A percentile compares a stretch with the other conserved stretches of the same genome.
phyloP scores from a whole-genome alignment of 2,888 invertebrate genomes.

The Girardia tigrina region DNA sequence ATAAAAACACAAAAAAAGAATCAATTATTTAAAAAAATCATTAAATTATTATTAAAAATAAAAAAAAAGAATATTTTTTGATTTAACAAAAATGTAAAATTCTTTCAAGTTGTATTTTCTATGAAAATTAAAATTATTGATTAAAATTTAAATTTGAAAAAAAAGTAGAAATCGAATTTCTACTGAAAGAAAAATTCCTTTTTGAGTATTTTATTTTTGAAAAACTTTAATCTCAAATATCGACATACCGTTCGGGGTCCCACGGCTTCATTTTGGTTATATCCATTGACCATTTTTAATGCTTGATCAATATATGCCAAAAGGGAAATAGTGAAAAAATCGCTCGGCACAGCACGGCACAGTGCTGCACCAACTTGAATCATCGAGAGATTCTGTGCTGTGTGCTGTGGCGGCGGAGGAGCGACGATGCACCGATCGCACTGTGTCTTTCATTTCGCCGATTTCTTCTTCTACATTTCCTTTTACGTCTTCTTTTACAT shows the following conservation, averaged over 20 bases:
- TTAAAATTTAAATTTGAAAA: too few species aligned
- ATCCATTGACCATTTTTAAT: not conserved
- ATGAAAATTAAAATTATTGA: too few species aligned
- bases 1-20: too few species aligned
- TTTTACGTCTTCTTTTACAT: too few species aligned
- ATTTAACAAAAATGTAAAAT: too few species aligned
- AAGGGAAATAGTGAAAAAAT: not conserved
- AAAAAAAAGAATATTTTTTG: too few species aligned
- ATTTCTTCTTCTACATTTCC: too few species aligned
- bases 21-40: too few species aligned
- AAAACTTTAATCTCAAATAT: not conserved
- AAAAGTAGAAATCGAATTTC: not conserved
- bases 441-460: not conserved
- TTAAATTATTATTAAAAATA: too few species aligned
- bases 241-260: not conserved
- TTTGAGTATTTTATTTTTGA: not conserved
- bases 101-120: too few species aligned
- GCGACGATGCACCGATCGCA: not conserved
- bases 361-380: not conserved
- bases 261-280: not conserved
- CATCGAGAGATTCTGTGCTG: not conserved
- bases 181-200: not conserved
- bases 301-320: not conserved
- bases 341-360: not conserved
- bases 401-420: not conserved